Evolutionary conservation across 2,888 invertebrate species (phyloP), one percentile per base, ranked within the genome.

Genomic region (Anodontia alba): DNA sequence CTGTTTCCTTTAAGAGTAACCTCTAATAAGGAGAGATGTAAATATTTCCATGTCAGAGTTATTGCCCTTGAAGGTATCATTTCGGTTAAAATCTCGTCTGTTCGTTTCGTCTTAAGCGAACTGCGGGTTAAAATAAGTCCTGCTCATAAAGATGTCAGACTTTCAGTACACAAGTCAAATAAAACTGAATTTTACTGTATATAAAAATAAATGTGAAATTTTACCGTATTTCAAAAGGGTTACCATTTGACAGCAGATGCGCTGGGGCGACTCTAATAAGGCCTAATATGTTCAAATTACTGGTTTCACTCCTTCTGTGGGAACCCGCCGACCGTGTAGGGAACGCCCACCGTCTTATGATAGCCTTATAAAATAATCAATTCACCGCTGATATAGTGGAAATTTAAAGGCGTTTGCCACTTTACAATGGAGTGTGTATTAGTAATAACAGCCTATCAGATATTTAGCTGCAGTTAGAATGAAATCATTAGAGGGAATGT

Each of bases 261-360:
- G 80, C 62, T 70, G 70, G 78, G 66, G 78, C 84, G 74, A 76
- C 78, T 80, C 79, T 80, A 81, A 84, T 80, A 77, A 80, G 51
- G 54, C 81, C 76, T 84, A 84, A 84, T 84, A 81, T 72, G 80
- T 77, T 73, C 73, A 84, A 84, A 84, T 84, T 80, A 84, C 69
- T 43, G 84, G 84, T 83, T 80, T 79, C 54, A 73, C 31, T 36
- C 76, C 79, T 71, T 82, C 79, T 83, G 79, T 77, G 83, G 79
- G 83, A 77, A 76, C 77, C 73, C 73, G 70, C 73, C 83, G 79
- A 83, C 71, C 83, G 72, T 57, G 67, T 38, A 33, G 38, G 78
- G 38, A 62, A 84, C 84, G 84, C 84, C 84, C 77, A 78, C 76
- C 49, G 57, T 38, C 73, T 57, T 74, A 76, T 76, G 76, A 74